Percentiles rank a stretch among this genome's conserved stretches.
Conservation (phyloP, 2,888 invertebrate genomes). For the Sminthurides aquaticus region DNA sequence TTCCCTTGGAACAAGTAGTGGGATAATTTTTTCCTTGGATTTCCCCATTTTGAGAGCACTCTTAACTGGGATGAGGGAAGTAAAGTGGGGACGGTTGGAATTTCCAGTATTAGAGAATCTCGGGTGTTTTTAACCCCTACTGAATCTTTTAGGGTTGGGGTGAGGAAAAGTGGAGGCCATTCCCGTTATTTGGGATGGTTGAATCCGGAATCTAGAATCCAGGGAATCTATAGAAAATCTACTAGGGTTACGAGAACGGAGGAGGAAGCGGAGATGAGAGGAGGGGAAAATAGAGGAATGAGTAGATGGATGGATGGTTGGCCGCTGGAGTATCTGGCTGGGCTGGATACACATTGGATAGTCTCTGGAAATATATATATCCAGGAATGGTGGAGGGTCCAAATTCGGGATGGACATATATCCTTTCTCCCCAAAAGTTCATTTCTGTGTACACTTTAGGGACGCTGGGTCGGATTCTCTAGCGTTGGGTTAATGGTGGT, state of each 20-base stretch:
- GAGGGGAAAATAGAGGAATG: no score
- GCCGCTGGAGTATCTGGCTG: no score
- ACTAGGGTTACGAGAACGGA: no score
- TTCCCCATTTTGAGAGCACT: background rate
- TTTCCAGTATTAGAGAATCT: background rate
- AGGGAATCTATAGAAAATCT: no score
- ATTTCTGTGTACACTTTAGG: conserved; percentile 7
- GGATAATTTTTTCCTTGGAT: background rate
- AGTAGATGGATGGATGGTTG: no score
- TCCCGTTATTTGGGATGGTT: background rate
- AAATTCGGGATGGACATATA: background rate
- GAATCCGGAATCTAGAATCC: background rate
- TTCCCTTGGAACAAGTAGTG: background rate
- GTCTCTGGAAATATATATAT: no score
- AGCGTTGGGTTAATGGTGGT: background rate
- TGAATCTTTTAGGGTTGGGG: background rate
- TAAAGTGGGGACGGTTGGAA: background rate
- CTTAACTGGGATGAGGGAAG: background rate
- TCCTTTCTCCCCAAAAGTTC: background rate
- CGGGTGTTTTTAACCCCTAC: background rate
- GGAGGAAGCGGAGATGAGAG: no score
- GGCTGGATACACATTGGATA: no score
- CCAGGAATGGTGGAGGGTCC: background rate
- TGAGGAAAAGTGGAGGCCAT: background rate
- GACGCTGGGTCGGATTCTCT: background rate